Evolutionary conservation across 2,797 vertebrate genomes (phyloP).

Genomic region (Chrosomus eos): DNA sequence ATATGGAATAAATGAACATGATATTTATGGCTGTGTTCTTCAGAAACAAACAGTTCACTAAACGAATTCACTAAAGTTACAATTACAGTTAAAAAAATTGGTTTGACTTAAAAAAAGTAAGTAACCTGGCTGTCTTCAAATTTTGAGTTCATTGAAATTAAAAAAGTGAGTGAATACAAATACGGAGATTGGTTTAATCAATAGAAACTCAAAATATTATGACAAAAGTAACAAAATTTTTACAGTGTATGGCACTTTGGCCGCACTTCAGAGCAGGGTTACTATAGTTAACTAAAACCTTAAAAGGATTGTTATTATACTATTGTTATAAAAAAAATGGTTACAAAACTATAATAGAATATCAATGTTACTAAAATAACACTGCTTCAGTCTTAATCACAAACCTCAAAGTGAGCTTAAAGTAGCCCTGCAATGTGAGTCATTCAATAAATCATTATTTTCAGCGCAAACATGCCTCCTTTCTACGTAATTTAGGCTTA

Average conservation of each 20-base stretch:
- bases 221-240: too few species aligned
- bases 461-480: background rate
- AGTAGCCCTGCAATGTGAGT: background rate
- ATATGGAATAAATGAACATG: background rate
- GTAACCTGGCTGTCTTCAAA: too few species aligned
- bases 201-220: too few species aligned
- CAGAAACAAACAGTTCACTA: background rate
- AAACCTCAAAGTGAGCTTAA: background rate
- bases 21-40: conserved; percentile 12
- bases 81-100: too few species aligned
- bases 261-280: background rate
- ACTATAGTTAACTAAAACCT: background rate
- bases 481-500: background rate
- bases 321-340: too few species aligned
- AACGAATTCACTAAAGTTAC: background rate
- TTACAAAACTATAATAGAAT: background rate
- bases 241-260: too few species aligned
- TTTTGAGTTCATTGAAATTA: too few species aligned
- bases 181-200: too few species aligned
- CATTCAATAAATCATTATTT: background rate
- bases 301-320: background rate
- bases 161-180: too few species aligned
- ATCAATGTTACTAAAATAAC: background rate
- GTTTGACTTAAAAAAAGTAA: too few species aligned
- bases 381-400: background rate